Percentiles rank a stretch among this genome's conserved stretches.
These are phyloP conservation scores for Heliconius melpomene DNA, from an alignment of 1,140 invertebrate genomes.

Conservation along the genomic window DNA sequence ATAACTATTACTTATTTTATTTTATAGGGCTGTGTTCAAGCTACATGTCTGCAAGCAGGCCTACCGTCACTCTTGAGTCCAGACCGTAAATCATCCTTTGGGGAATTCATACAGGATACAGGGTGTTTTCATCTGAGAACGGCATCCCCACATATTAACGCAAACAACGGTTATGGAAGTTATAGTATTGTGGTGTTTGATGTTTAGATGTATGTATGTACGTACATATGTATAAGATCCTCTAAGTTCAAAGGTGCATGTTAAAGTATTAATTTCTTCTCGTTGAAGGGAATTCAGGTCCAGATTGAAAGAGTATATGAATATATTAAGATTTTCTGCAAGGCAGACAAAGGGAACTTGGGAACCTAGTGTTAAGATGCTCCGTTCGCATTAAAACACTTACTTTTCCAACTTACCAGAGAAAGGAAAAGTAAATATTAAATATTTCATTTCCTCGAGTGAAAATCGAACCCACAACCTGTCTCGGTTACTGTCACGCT, in stretches of 20 bases:
- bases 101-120: constrained; percentile 36
- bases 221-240: neutral
- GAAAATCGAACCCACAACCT: too few relatives aligned
- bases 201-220: neutral
- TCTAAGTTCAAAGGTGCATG: neutral
- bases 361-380: too few relatives aligned
- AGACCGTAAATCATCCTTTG: constrained; percentile 57
- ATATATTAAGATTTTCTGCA: too few relatives aligned
- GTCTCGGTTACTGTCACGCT: too few relatives aligned
- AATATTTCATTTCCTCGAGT: too few relatives aligned
- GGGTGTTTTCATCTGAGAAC: constrained; percentile 39
- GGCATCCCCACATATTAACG: constrained; percentile 38
- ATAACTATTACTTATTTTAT: neutral
- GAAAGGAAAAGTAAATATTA: too few relatives aligned
- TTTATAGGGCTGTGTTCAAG: constrained; percentile 17
- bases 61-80: constrained; percentile 49
- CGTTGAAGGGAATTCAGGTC: neutral
- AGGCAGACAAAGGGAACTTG: too few relatives aligned
- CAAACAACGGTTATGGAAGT: constrained; percentile 22
- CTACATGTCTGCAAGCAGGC: constrained; percentile 56
- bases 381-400: too few relatives aligned
- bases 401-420: too few relatives aligned
- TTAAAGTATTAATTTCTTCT: neutral
- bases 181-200: constrained; percentile 15
- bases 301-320: neutral